Evolutionary conservation across 2,113 vertebrate genomes (phyloP).

Genomic region (Plecturocebus donacophilus): DNA sequence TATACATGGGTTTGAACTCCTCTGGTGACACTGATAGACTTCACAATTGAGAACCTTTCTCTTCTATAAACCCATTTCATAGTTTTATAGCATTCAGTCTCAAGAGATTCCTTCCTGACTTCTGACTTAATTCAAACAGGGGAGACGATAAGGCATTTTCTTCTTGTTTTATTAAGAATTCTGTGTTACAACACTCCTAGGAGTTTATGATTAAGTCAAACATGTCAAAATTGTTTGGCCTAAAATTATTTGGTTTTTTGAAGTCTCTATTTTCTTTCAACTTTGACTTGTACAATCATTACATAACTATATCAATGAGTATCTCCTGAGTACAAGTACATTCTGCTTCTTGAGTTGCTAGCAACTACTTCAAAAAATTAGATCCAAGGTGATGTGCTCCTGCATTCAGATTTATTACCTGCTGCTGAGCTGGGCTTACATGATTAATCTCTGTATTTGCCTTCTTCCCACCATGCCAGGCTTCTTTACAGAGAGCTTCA

Average conservation of each 20-base stretch:
- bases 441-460: rapidly evolving
- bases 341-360: background rate
- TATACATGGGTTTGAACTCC: background rate
- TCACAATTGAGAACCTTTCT: background rate
- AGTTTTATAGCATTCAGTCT: background rate
- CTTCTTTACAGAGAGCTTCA: background rate
- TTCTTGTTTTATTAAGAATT: background rate
- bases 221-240: background rate
- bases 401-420: background rate
- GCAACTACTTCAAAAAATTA: background rate
- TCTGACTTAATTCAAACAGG: background rate
- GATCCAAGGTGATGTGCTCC: background rate
- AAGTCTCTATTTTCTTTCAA: background rate
- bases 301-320: background rate
- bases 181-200: background rate
- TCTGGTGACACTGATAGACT: background rate
- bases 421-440: background rate
- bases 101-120: background rate
- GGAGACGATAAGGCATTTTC: background rate
- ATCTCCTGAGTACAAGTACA: background rate
- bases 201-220: slow-evolving; percentile 2
- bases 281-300: background rate
- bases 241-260: background rate
- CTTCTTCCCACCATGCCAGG: background rate
- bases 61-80: background rate